Conservation (phyloP, 37 sponge, comb jelly and placozoan genomes). For the Ianthella basta region DNA sequence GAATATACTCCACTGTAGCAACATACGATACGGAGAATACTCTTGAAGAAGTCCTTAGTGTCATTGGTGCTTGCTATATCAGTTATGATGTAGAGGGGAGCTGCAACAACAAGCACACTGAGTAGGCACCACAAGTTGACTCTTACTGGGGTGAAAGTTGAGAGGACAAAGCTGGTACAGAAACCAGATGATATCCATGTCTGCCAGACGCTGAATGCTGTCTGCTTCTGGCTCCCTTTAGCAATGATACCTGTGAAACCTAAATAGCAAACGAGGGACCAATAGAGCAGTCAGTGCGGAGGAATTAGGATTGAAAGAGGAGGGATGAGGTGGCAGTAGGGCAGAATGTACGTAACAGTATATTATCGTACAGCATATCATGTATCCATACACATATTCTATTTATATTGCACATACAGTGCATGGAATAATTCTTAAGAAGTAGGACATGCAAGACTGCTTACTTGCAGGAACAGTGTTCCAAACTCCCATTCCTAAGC, state of each 20-base stretch:
- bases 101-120: slow-evolving; percentile 1
- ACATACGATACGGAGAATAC: not conserved
- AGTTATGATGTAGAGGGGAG: not conserved
- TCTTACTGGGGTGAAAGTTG: not conserved
- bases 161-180: not conserved
- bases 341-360: too few species aligned
- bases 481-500: slow-evolving; percentile 54
- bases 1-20: too few species aligned
- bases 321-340: too few species aligned
- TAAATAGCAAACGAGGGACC: not conserved
- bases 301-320: too few species aligned
- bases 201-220: not conserved
- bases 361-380: too few species aligned
- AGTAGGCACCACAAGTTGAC: not conserved
- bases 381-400: too few species aligned
- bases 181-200: slow-evolving; percentile 4
- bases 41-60: slow-evolving; percentile 12
- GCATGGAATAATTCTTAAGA: too few species aligned
- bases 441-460: not conserved
- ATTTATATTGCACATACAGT: too few species aligned
- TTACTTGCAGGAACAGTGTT: slow-evolving; percentile 57
- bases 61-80: not conserved
- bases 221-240: not conserved
- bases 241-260: slow-evolving; percentile 5
- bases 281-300: too few species aligned